These are phyloP conservation scores for Syndactyla subalaris DNA, from an alignment of 2,797 vertebrate species.

Conservation along the genomic window DNA sequence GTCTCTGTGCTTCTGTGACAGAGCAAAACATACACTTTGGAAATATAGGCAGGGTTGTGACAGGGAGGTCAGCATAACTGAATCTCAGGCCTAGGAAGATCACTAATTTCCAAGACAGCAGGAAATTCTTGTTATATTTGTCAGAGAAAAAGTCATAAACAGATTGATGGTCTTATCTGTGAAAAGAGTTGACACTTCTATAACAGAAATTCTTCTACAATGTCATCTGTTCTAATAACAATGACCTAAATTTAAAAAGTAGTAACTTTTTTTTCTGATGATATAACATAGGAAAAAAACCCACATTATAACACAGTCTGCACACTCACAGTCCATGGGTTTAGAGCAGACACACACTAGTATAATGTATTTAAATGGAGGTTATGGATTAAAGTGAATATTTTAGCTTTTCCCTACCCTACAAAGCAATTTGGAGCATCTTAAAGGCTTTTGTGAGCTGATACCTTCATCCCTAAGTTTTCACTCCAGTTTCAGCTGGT, in stretches of 20 bases:
- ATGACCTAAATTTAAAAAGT: background rate
- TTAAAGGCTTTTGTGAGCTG: background rate
- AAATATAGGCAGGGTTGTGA: background rate
- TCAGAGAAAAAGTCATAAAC: background rate
- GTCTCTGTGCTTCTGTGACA: background rate
- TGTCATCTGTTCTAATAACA: background rate
- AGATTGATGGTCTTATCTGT: background rate
- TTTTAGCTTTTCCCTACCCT: background rate
- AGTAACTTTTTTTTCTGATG: background rate
- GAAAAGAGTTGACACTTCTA: background rate
- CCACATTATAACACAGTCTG: background rate
- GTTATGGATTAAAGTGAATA: background rate
- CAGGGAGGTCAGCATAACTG: constrained; percentile 4
- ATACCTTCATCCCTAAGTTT: background rate
- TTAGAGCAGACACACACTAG: background rate
- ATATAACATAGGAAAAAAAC: accelerated
- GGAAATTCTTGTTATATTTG: background rate
- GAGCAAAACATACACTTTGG: background rate
- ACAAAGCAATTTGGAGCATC: background rate
- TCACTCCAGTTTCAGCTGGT: background rate
- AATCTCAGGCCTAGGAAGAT: background rate
- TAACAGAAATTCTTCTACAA: background rate
- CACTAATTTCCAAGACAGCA: background rate
- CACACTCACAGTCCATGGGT: background rate
- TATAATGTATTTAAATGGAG: background rate